These are phyloP conservation scores for Agrotis segetum DNA, from an alignment of 2,888 invertebrate genomes.

Conservation along the genomic window DNA sequence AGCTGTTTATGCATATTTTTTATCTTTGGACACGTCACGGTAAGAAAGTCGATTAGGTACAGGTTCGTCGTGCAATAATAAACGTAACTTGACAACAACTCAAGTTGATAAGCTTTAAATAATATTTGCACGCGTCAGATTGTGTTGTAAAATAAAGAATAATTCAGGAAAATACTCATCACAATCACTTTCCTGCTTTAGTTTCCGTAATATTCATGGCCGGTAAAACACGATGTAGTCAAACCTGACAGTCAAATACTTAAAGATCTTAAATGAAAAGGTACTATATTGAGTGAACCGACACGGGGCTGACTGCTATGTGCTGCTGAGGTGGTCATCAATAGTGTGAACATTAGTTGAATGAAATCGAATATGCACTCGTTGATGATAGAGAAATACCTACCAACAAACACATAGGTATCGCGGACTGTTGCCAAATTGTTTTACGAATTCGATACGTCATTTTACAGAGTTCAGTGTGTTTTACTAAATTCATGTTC, in stretches of 20 bases:
- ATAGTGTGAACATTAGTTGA: neutral
- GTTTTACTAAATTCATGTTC: neutral
- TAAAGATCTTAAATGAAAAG: neutral
- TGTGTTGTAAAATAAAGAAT: neutral
- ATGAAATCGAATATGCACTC: neutral
- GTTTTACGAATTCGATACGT: neutral
- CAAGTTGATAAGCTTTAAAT: neutral
- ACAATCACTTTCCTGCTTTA: neutral
- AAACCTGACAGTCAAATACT: neutral
- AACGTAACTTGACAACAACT: no score
- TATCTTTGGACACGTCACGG: slow-evolving; percentile 39
- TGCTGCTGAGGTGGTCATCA: neutral
- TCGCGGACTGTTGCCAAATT: neutral
- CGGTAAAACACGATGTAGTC: neutral
- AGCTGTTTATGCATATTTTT: slow-evolving; percentile 28
- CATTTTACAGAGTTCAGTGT: neutral
- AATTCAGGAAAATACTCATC: neutral
- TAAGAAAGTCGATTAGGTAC: slow-evolving; percentile 18
- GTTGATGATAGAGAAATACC: neutral
- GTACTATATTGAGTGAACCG: neutral
- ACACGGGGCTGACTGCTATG: neutral
- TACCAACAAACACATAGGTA: no score
- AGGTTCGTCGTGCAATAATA: slow-evolving; percentile 19
- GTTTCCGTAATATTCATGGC: neutral
- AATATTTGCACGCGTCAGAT: neutral